These are phyloP conservation scores for Thryonomys swinderianus DNA, from an alignment of 2,113 vertebrate genomes.

Conservation along the genomic window DNA sequence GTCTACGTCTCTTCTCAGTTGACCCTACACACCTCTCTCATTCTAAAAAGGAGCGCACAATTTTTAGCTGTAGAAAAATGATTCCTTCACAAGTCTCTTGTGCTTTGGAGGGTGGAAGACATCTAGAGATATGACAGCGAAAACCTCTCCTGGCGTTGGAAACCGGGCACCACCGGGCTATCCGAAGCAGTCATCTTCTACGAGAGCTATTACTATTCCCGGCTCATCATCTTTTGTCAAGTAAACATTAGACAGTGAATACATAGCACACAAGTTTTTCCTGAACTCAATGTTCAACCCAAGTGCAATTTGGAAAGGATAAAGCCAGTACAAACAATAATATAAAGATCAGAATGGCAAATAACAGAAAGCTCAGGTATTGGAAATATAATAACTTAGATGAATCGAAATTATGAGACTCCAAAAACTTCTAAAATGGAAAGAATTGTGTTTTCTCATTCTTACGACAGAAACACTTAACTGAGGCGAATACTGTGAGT, in stretches of 20 bases:
- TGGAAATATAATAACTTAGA: background rate
- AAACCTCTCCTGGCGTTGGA: background rate
- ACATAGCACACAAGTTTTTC: background rate
- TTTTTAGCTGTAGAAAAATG: background rate
- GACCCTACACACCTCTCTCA: background rate
- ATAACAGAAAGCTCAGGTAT: background rate
- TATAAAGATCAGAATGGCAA: background rate
- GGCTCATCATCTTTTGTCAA: background rate
- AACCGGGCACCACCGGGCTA: background rate
- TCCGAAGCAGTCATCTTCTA: background rate
- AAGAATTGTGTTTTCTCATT: background rate
- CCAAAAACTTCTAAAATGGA: background rate
- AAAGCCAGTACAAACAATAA: background rate
- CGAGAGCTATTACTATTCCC: background rate
- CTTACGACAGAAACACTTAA: background rate
- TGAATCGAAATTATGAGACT: background rate
- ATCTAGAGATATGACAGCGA: background rate
- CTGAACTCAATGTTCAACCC: background rate
- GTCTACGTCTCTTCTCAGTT: background rate
- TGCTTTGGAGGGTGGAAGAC: background rate
- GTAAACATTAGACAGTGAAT: background rate
- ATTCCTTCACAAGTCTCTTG: background rate
- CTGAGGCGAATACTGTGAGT: background rate
- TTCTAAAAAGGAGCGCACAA: background rate
- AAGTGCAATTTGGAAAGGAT: background rate